Base-by-base conservation (phyloP, 2,888 invertebrate species). In the Cybosia mesomella region DNA sequence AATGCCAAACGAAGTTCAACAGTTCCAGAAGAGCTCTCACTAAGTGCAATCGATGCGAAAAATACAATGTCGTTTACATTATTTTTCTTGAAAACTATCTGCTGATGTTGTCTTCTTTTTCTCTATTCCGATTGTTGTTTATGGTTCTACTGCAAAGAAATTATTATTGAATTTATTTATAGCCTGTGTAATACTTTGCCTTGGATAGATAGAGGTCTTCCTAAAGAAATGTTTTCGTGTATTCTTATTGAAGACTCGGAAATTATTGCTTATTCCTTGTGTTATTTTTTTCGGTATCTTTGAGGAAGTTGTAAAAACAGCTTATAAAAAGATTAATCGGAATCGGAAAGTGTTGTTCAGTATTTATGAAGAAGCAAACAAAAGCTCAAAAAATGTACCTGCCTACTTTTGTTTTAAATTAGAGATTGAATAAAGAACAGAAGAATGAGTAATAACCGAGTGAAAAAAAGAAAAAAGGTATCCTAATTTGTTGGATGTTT, bases 21-120 rank as follows among this genome's bases (percentile, higher is more conserved):
- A 59, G 22, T 55, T 39, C 24, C 55, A 18, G 43, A 64, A 28
- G 62, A 64, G 63, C 58, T 66, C 21, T 61, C 8, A 32, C 53
- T 79, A 76, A 79, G 75, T 77, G 80, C 70, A 68, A 71, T 69
- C 68, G 74, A 77, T 75, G 68, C 66, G 68, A 68, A 70, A 71
- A 77, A 70, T 75, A 64, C 69, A 57, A 69, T 69, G 36, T 66
- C 22, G 7, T 68, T 69, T 58, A 34, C 28, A 22, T 65, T 73
- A 64, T 72, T 68, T 76, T 68, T 67, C 60, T 32, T 39, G 66
- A 54, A 55, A 36, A 55, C 24, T 55, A 18, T 63, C 18, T 36
- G 22, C 36, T 7, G 34, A 22, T 18, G 11, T 24, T 63, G 49
- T 24, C 11, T 21, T 62, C 53, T 62, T 32, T 34, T n/a, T n/a